Evolutionary conservation across 2,797 vertebrate species (phyloP).

Genomic region (Pangasius macronema): DNA sequence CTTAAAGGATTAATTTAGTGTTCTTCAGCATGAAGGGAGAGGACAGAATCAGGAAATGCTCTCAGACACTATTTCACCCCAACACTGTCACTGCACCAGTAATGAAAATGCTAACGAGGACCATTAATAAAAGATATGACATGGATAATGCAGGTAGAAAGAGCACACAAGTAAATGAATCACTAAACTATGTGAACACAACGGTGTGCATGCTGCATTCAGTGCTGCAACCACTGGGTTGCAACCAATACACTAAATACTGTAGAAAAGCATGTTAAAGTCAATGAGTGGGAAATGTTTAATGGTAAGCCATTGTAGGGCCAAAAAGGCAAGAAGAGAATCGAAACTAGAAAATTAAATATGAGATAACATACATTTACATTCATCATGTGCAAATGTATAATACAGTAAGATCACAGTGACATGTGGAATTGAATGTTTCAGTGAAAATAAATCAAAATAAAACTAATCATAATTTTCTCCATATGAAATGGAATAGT

Average conservation of each 20-base stretch:
- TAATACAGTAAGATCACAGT: conserved; percentile 38
- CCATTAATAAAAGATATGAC: neutral
- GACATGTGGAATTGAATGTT: conserved; percentile 31
- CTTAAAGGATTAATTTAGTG: conserved; percentile 23
- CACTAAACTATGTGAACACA: conserved; percentile 13
- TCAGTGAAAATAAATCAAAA: conserved; percentile 16
- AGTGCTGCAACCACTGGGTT: conserved; percentile 16
- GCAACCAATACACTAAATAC: conserved; percentile 1
- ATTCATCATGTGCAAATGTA: conserved; percentile 39
- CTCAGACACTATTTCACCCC: conserved; percentile 31
- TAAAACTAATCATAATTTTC: conserved; percentile 22
- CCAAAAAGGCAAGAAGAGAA: conserved; percentile 28
- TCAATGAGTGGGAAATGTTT: conserved; percentile 16
- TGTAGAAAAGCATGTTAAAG: neutral
- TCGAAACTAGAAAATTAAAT: conserved; percentile 16
- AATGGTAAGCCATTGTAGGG: conserved; percentile 38
- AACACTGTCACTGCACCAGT: conserved; percentile 28
- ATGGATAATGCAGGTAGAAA: conserved; percentile 32
- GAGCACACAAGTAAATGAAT: conserved; percentile 18
- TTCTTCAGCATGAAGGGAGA: conserved; percentile 19
- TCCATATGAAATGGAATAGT: conserved; percentile 15
- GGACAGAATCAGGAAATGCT: conserved; percentile 12
- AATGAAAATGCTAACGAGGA: conserved; percentile 28
- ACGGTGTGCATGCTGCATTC: conserved; percentile 37
- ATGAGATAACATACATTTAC: conserved; percentile 61